These are phyloP conservation scores for Latheticus oryzae DNA, from an alignment of 2,888 invertebrate species.

Conservation along the genomic window DNA sequence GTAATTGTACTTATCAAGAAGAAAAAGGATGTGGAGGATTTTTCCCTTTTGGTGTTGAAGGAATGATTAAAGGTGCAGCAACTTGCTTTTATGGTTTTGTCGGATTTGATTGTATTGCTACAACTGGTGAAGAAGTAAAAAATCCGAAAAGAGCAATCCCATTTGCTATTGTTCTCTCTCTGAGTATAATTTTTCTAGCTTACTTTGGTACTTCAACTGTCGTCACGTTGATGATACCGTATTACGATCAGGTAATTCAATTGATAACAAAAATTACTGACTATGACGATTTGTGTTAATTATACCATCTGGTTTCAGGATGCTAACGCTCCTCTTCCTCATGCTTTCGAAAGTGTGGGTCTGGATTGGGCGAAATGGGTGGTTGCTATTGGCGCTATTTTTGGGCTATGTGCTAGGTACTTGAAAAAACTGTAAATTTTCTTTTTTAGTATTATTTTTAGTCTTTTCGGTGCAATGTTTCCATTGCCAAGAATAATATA, in stretches of 20 bases:
- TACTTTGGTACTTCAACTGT: slow-evolving; percentile 92
- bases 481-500: slow-evolving; percentile 88
- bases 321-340: slow-evolving; percentile 82
- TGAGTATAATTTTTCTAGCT: slow-evolving; percentile 85
- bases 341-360: slow-evolving; percentile 79
- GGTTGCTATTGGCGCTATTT: slow-evolving; percentile 86
- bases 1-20: slow-evolving; percentile 50
- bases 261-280: slow-evolving; percentile 5
- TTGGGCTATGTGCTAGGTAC: slow-evolving; percentile 85
- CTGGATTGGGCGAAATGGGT: slow-evolving; percentile 85
- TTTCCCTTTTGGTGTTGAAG: slow-evolving; percentile 83
- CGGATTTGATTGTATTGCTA: slow-evolving; percentile 92
- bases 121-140: slow-evolving; percentile 89
- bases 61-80: slow-evolving; percentile 83
- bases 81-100: slow-evolving; percentile 94
- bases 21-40: too few relatives aligned
- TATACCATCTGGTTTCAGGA: slow-evolving; percentile 67
- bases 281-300: slow-evolving; percentile 29
- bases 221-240: slow-evolving; percentile 88
- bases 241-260: slow-evolving; percentile 74
- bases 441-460: slow-evolving; percentile 58
- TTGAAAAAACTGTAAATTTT: too few relatives aligned
- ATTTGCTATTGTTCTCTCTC: slow-evolving; percentile 84
- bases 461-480: slow-evolving; percentile 86
- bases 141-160: slow-evolving; percentile 90